These are phyloP conservation scores for Rhagologus leucostigma DNA, from an alignment of 2,113 vertebrate species.

Conservation along the genomic window DNA sequence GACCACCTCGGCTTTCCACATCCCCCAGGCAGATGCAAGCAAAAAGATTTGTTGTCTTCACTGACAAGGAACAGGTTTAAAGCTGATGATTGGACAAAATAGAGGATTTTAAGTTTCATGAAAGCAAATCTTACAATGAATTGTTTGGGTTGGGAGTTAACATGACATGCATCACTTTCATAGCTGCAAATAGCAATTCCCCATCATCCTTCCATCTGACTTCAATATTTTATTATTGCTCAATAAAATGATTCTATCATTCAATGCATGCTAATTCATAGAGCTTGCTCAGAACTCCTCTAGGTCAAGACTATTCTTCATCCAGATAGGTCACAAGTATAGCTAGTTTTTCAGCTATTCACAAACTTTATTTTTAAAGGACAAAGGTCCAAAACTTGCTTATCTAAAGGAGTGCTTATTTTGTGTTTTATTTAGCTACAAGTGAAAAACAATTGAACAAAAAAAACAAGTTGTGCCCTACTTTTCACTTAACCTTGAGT, in stretches of 20 bases:
- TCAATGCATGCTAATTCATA: slow-evolving; percentile 37
- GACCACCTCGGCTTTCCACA: slow-evolving; percentile 72
- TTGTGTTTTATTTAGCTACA: not conserved
- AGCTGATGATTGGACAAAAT: slow-evolving; percentile 68
- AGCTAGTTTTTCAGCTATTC: not conserved
- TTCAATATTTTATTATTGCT: slow-evolving; percentile 53
- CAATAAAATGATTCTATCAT: slow-evolving; percentile 43
- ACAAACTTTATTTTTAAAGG: not conserved
- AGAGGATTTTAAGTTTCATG: slow-evolving; percentile 69
- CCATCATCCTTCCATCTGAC: slow-evolving; percentile 39
- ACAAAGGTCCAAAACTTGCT: not conserved
- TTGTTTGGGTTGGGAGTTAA: slow-evolving; percentile 67
- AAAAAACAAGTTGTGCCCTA: not conserved
- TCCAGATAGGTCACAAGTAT: not conserved
- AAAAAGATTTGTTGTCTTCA: slow-evolving; percentile 76
- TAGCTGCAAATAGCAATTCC: slow-evolving; percentile 42
- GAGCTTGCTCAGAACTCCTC: slow-evolving; percentile 28
- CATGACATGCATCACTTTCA: slow-evolving; percentile 59
- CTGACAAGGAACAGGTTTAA: slow-evolving; percentile 78
- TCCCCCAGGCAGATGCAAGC: slow-evolving; percentile 69
- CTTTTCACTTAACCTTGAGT: not conserved
- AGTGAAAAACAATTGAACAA: not conserved
- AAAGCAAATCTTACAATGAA: slow-evolving; percentile 65
- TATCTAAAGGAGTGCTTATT: not conserved
- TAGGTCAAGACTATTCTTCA: not conserved